These are phyloP conservation scores for Hirtodrosophila cameraria DNA, from an alignment of 2,888 invertebrate species.

Conservation along the genomic window DNA sequence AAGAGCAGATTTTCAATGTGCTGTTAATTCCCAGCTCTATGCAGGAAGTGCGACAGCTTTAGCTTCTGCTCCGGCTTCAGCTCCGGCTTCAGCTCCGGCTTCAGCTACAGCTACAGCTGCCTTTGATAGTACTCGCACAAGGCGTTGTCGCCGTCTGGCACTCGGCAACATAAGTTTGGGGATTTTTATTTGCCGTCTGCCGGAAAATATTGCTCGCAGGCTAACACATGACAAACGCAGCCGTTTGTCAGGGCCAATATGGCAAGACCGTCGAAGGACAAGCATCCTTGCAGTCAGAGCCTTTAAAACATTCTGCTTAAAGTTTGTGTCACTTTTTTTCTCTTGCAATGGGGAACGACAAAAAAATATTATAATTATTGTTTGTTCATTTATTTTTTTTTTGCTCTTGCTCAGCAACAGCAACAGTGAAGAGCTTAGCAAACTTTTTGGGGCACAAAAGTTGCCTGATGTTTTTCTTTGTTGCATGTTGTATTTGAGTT, in stretches of 20 bases:
- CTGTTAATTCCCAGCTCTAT: constrained; percentile 71
- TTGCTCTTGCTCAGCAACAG: not conserved
- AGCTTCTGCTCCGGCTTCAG: constrained; percentile 12
- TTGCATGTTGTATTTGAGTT: constrained; percentile 47
- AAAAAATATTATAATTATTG: constrained; percentile 63
- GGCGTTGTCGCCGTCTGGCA: constrained; percentile 46
- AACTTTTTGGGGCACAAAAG: constrained; percentile 46
- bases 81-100: constrained; percentile 8
- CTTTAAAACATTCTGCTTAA: constrained; percentile 48
- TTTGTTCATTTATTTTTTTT: constrained; percentile 36
- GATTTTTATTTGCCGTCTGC: constrained; percentile 79
- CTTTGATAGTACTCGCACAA: constrained; percentile 31
- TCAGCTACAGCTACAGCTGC: constrained; percentile 15
- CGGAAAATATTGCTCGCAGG: constrained; percentile 75
- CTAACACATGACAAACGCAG: constrained; percentile 79
- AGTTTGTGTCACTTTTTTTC: constrained; percentile 44
- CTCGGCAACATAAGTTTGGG: constrained; percentile 76
- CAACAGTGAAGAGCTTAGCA: constrained; percentile 23
- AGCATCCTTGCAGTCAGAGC: constrained; percentile 9
- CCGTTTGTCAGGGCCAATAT: constrained; percentile 74
- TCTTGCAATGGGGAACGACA: too few relatives aligned
- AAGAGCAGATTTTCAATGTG: constrained; percentile 56
- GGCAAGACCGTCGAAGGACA: constrained; percentile 4
- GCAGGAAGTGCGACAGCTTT: constrained; percentile 42
- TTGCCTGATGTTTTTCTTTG: constrained; percentile 34